phyloP scores from a whole-genome alignment of 2,888 invertebrate genomes.

The Stenodema calcarata region DNA sequence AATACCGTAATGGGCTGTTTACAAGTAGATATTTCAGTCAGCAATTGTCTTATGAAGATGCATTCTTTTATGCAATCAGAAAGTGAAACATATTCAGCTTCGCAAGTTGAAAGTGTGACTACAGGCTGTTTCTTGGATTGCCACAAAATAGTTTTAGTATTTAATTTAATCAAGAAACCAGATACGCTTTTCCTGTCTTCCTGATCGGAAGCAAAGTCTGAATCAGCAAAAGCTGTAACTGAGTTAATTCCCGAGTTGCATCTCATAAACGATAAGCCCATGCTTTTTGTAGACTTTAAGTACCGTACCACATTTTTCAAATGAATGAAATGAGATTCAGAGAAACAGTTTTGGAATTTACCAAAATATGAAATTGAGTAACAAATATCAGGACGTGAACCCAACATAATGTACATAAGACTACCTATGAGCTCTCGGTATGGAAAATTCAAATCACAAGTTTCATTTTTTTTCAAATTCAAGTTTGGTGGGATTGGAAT shows the following conservation, averaged over 20 bases:
- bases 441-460: neutral
- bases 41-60: neutral
- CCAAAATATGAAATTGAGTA: slow-evolving; percentile 39
- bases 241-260: neutral
- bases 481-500: slow-evolving; percentile 37
- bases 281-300: neutral
- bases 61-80: slow-evolving; percentile 5
- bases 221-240: neutral
- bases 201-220: slow-evolving; percentile 19
- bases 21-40: neutral
- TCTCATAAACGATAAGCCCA: slow-evolving; percentile 2
- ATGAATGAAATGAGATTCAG: neutral
- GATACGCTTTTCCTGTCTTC: slow-evolving; percentile 12
- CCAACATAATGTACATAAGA: slow-evolving; percentile 39
- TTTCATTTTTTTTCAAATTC: neutral
- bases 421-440: slow-evolving; percentile 28
- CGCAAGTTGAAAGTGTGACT: slow-evolving; percentile 7
- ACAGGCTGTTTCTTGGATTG: slow-evolving; percentile 5
- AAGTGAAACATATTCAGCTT: slow-evolving; percentile 27
- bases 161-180: slow-evolving; percentile 33
- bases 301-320: slow-evolving; percentile 35
- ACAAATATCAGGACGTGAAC: slow-evolving; percentile 38
- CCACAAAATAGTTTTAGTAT: slow-evolving; percentile 20
- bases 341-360: slow-evolving; percentile 19
- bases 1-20: neutral